Conservation (phyloP, 2,888 invertebrate genomes). For the Torymus auratus region DNA sequence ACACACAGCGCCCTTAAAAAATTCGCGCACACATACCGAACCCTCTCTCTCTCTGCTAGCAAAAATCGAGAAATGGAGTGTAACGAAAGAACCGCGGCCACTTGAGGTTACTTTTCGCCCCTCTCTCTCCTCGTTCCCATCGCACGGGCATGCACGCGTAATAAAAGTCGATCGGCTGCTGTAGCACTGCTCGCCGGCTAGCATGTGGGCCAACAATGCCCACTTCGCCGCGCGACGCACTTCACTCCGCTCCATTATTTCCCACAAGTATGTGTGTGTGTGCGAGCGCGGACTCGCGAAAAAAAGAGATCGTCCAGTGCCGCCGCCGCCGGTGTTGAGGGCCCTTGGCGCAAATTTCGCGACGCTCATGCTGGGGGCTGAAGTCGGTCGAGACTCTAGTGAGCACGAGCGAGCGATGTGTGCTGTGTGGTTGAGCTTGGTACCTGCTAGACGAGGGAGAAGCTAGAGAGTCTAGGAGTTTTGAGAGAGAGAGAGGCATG, state of each 20-base stretch:
- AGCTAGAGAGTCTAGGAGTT: no score
- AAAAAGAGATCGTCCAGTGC: conserved; percentile 23
- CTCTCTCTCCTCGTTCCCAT: conserved; percentile 22
- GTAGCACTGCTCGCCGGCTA: conserved; percentile 68
- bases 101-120: no score
- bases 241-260: conserved; percentile 73
- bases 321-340: conserved; percentile 26
- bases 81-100: conserved; percentile 37
- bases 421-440: no score
- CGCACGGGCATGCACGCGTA: conserved; percentile 1
- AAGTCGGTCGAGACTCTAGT: background rate
- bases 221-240: conserved; percentile 74
- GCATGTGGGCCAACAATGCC: conserved; percentile 77
- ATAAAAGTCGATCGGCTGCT: conserved; percentile 70
- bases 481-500: no score
- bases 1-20: background rate
- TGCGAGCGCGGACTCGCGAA: conserved; percentile 61
- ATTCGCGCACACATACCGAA: no score
- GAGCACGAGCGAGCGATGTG: background rate
- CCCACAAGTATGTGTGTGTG: conserved; percentile 23
- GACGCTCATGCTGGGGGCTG: conserved; percentile 2
- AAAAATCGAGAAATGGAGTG: conserved; percentile 55
- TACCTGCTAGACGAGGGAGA: no score
- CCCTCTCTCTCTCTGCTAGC: no score
- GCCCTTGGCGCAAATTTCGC: conserved; percentile 47